Evolutionary conservation across 2,113 vertebrate genomes (phyloP), one percentile per base, ranked within the genome.

Genomic region (Spea bombifrons): DNA sequence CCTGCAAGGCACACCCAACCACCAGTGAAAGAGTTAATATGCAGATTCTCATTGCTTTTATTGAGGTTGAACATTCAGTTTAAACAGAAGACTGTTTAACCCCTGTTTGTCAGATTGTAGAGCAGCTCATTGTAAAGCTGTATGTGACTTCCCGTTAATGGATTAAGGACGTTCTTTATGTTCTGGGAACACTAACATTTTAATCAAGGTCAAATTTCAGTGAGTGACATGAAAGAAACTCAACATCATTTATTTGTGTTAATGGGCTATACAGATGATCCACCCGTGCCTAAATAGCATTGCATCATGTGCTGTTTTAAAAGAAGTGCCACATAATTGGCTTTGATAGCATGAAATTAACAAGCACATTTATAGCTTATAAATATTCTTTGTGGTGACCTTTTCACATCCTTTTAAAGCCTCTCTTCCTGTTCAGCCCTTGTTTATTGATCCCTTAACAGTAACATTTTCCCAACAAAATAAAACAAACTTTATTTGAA

Each of bases 331-430:
- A 50, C 78, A 85, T 80, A 84, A 87, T 81, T 86, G 81, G 71
- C 84, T 90, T 85, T 85, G 88, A 89, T 90, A 88, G 87, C 83
- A 88, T 84, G 84, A 88, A 88, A 91, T 88, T 89, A 90, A 86
- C 86, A 87, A 73, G 84, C 83, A 79, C 84, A 87, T 91, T 89
- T 90, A 89, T 86, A 87, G 89, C 83, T 89, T 88, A 86, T 89
- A 90, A 88, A 87, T 83, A 82, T 76, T 86, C 74, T 75, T 87
- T 71, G 83, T 78, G 87, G 85, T 55, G 55, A 88, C 85, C 86
- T 90, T 90, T 86, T 87, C 50, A 3, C 85, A 80, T 85, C 84
- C 81, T 43, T 5, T 43, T 15, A 84, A 86, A 89, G 85, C 84
- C 81, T 64, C 73, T 86, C 83, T 91, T 90, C 88, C 90, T 75